Evolutionary conservation across 2,113 vertebrate genomes (phyloP).

Genomic region (Galeopterus variegatus): DNA sequence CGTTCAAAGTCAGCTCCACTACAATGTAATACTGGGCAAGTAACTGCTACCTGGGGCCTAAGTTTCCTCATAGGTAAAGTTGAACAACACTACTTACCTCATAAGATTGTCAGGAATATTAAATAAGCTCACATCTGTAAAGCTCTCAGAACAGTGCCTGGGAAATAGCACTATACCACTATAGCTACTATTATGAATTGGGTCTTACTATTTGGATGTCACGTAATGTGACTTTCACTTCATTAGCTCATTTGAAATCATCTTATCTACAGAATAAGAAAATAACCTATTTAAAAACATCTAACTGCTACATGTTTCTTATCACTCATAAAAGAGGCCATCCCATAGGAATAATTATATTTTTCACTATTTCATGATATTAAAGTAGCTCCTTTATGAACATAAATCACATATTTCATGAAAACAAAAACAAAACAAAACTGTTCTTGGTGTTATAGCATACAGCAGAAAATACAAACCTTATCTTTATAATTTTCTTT

Average conservation of each 20-base stretch:
- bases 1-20: neutral
- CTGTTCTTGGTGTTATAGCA: neutral
- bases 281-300: conserved; percentile 9
- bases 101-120: neutral
- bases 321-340: neutral
- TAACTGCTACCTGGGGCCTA: neutral
- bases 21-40: neutral
- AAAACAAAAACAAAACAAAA: conserved; percentile 1
- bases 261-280: neutral
- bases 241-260: conserved; percentile 46
- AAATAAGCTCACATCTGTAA: neutral
- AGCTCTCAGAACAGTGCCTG: neutral
- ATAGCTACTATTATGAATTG: neutral
- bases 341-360: neutral
- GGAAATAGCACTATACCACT: no score
- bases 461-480: neutral
- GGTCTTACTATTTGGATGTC: neutral
- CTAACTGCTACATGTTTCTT: neutral
- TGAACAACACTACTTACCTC: neutral
- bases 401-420: neutral
- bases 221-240: neutral
- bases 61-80: neutral
- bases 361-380: neutral
- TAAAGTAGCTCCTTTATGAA: conserved; percentile 1
- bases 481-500: conserved; percentile 41